Percentiles rank a stretch among this genome's conserved stretches.
These are phyloP conservation scores for Coregonus ussuriensis DNA, from an alignment of 2,797 vertebrate genomes.

Conservation along the genomic window DNA sequence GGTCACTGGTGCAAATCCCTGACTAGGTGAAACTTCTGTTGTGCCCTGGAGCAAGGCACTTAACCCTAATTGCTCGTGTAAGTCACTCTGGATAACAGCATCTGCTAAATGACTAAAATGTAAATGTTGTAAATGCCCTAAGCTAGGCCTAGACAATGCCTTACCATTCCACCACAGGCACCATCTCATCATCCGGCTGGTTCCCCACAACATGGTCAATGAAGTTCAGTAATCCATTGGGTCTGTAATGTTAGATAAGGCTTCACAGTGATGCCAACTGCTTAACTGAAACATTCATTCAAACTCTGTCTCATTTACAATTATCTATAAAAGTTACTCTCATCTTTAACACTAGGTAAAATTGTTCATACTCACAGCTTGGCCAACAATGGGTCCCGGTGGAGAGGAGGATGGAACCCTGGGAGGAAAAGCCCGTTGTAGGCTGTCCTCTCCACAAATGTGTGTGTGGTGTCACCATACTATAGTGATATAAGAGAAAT, in stretches of 20 bases:
- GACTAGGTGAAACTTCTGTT: no score
- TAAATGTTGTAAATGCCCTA: no score
- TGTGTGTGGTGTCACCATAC: slow-evolving; percentile 98
- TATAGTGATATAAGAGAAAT: slow-evolving; percentile 52
- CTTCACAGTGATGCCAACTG: background rate
- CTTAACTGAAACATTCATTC: background rate
- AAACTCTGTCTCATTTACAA: background rate
- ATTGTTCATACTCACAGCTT: slow-evolving; percentile 82
- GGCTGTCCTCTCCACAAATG: slow-evolving; percentile 87
- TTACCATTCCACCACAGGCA: slow-evolving; percentile 89
- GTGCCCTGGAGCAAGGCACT: no score
- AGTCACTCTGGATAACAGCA: no score
- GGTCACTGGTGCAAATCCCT: no score
- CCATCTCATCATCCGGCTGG: slow-evolving; percentile 91
- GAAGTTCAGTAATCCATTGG: slow-evolving; percentile 79
- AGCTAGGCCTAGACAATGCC: background rate
- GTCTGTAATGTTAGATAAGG: slow-evolving; percentile 67
- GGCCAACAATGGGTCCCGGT: slow-evolving; percentile 78
- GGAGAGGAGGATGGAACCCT: slow-evolving; percentile 77
- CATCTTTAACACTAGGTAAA: background rate
- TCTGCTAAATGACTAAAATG: no score
- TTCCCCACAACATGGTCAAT: slow-evolving; percentile 96
- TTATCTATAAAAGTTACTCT: no score
- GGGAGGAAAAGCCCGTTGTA: slow-evolving; percentile 92
- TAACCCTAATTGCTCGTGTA: no score